Base-by-base conservation (phyloP, 64 coral and sea anemone genomes). In the Porites australiensis region DNA sequence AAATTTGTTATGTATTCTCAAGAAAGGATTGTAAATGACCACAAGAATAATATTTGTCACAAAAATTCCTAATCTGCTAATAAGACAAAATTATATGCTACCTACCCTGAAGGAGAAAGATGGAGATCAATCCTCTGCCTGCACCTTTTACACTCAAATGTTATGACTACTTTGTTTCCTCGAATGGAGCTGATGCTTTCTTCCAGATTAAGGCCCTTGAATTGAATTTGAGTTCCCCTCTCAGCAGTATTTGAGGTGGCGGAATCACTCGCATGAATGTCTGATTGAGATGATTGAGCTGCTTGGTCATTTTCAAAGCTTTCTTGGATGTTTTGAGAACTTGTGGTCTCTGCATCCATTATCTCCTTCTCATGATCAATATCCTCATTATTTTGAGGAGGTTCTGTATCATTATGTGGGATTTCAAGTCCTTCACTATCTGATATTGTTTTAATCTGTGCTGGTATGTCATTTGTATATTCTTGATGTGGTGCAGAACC, bases 171-270 rank as follows among this genome's bases (percentile, higher is more conserved):
- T 79, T 21, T 77, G 48, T 82, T 93, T 79, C 82, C 82, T 23
- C 88, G 88, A 4, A 96, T 16, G 47, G 88, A 96, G 60, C 90
- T 90, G 54, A 89, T 94, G 58, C 93, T 99, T 61, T 96, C 98
- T 89, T 86, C 75, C 15, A 99, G 79, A 58, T 99, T 85, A 45
- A 99, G 77, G 4, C 77, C 94, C 49, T 64, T 90, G 19, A 99
- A 94, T 70, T 89, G 90, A 27, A 99, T 89, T 85, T 96, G 91
- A 89, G 98, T 99, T 79, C 98, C 98, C 37, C 75, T 94, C 23
- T 82, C 92, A 2, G 67, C 51, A 90, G 4, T 18, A 19, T 48
- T 82, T 19, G 4, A 21, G 1, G 23, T 21, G 13, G 61, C 57
- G 12, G n/a, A 2, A 37, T 94, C 58, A 18, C 57, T 54, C 2